phyloP scores from a whole-genome alignment of 2,113 vertebrate genomes.

The Etheostoma spectabile region DNA sequence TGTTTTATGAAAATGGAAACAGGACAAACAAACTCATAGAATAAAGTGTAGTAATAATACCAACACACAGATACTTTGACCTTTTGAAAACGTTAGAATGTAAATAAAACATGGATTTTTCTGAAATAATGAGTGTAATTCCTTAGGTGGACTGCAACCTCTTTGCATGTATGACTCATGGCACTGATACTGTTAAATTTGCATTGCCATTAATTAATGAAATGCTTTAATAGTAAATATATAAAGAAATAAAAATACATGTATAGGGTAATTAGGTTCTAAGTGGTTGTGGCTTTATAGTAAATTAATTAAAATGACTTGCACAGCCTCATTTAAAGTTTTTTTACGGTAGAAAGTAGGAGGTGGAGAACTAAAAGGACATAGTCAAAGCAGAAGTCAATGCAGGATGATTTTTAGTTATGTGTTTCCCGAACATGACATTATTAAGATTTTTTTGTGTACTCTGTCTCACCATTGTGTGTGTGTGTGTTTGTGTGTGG shows the following conservation, averaged over 20 bases:
- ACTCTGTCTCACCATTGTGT: constrained; percentile 15
- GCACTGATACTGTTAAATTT: not conserved
- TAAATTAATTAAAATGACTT: constrained; percentile 21
- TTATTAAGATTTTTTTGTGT: constrained; percentile 14
- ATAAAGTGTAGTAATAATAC: not conserved
- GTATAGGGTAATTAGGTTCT: not conserved
- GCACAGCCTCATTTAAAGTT: constrained; percentile 10
- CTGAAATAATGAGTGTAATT: constrained; percentile 16
- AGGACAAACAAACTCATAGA: not conserved
- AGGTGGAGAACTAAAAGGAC: constrained; percentile 16
- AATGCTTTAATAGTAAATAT: constrained; percentile 3
- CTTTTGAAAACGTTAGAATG: not conserved
- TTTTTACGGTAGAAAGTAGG: constrained; percentile 25
- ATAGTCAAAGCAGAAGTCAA: constrained; percentile 11
- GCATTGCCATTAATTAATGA: not conserved
- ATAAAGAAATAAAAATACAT: not conserved
- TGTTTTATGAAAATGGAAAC: constrained; percentile 35
- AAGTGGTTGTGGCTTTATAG: not conserved
- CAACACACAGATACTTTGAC: not conserved
- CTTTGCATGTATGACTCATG: constrained; percentile 1
- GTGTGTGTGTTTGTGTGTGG: no score
- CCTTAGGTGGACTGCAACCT: not conserved
- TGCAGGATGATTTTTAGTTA: not conserved
- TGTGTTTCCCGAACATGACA: constrained; percentile 4
- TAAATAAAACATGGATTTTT: constrained; percentile 5